phyloP scores from a whole-genome alignment of 2,113 vertebrate species.

The Anseranas semipalmata region DNA sequence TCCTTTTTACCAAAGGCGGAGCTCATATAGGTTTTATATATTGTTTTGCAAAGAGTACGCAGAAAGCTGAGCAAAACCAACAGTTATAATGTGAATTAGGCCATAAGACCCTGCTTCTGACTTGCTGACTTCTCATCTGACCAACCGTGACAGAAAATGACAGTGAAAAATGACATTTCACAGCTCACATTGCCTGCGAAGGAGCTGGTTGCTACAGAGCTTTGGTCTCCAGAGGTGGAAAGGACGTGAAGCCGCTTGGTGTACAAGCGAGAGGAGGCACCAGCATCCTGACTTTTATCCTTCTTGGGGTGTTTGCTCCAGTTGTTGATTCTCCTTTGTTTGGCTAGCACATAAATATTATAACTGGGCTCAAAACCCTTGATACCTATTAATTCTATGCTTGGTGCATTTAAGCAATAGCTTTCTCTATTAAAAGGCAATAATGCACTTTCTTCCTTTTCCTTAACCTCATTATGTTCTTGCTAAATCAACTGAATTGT shows the following conservation, averaged over 20 bases:
- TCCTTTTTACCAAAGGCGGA: not conserved
- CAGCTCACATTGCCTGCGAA: not conserved
- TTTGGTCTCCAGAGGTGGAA: not conserved
- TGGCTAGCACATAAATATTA: not conserved
- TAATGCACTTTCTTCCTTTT: not conserved
- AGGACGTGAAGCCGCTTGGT: not conserved
- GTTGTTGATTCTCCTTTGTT: not conserved
- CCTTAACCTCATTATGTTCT: not conserved
- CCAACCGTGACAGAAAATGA: not conserved
- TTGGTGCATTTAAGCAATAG: not conserved
- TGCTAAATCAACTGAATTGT: not conserved
- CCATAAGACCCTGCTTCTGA: not conserved
- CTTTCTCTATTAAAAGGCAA: conserved; percentile 34
- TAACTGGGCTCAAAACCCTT: not conserved
- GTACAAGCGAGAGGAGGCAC: not conserved
- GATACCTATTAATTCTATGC: not conserved
- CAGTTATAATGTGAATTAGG: not conserved
- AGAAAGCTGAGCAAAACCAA: not conserved
- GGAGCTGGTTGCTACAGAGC: not conserved
- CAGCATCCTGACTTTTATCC: not conserved
- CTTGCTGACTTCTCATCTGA: not conserved
- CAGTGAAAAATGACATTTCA: not conserved
- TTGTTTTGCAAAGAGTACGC: not conserved
- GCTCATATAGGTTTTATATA: not conserved
- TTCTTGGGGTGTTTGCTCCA: not conserved